Evolutionary conservation across 2,797 vertebrate species (phyloP).

Genomic region (Florisuga fusca): DNA sequence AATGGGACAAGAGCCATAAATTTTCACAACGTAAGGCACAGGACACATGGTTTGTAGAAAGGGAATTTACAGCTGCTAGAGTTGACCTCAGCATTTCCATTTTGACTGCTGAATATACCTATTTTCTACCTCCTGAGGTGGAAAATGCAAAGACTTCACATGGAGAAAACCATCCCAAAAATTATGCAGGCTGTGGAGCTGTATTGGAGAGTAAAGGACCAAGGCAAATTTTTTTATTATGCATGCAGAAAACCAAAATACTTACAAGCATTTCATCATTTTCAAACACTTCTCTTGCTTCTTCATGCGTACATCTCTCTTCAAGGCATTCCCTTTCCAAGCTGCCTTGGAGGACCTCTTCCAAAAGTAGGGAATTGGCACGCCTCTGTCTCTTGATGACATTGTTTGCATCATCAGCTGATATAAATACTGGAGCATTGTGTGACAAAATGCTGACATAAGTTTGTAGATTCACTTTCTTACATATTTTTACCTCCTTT

Average conservation of each 20-base stretch:
- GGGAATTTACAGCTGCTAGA: not conserved
- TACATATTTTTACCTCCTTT: not conserved
- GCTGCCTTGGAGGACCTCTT: conserved; percentile 88
- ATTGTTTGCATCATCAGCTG: conserved; percentile 48
- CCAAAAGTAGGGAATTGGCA: conserved; percentile 80
- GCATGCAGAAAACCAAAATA: not conserved
- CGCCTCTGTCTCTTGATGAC: conserved; percentile 84
- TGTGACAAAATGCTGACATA: not conserved
- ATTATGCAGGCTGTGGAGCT: not conserved
- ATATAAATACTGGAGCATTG: conserved; percentile 79
- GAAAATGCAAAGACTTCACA: not conserved
- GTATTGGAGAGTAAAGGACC: not conserved
- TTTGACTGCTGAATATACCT: not conserved
- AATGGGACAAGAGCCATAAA: not conserved
- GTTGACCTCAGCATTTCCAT: not conserved
- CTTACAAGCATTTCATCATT: conserved; percentile 78
- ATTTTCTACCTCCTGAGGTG: not conserved
- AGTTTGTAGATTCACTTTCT: not conserved
- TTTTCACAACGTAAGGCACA: fast-evolving
- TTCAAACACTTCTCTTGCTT: conserved; percentile 90
- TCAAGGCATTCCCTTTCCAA: conserved; percentile 91
- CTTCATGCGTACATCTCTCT: conserved; percentile 86
- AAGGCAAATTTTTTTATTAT: not conserved
- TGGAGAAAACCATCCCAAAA: not conserved
- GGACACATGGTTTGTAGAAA: not conserved